These are phyloP conservation scores for Onychomys leucogaster DNA, from an alignment of 2,797 vertebrate genomes.

Conservation along the genomic window DNA sequence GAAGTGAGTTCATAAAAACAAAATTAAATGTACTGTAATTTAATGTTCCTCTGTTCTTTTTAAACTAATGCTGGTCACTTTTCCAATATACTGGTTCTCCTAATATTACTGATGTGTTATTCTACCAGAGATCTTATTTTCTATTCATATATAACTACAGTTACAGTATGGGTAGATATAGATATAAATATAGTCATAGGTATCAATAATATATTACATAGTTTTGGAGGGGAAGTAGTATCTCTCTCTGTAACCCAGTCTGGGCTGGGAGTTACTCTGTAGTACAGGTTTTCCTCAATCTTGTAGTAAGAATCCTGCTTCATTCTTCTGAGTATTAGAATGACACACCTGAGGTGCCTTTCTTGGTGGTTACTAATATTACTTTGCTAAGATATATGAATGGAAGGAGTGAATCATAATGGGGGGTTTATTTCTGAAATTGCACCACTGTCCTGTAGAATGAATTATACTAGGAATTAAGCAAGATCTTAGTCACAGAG, in stretches of 20 bases:
- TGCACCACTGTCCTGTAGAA: background rate
- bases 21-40: background rate
- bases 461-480: background rate
- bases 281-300: background rate
- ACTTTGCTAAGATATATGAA: background rate
- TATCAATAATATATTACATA: background rate
- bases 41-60: background rate
- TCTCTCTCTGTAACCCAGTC: background rate
- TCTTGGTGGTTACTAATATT: background rate
- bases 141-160: background rate
- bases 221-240: background rate
- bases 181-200: background rate
- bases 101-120: background rate
- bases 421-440: background rate
- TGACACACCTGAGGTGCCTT: background rate
- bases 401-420: background rate
- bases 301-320: background rate
- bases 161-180: background rate
- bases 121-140: background rate
- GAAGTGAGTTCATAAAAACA: background rate
- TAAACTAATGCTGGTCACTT: background rate
- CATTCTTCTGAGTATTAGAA: background rate
- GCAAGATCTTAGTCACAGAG: background rate
- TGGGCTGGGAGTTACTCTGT: background rate
- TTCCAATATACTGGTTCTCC: background rate